Base-by-base conservation (phyloP, 2,797 vertebrate species). In the Manis crassicaudata region DNA sequence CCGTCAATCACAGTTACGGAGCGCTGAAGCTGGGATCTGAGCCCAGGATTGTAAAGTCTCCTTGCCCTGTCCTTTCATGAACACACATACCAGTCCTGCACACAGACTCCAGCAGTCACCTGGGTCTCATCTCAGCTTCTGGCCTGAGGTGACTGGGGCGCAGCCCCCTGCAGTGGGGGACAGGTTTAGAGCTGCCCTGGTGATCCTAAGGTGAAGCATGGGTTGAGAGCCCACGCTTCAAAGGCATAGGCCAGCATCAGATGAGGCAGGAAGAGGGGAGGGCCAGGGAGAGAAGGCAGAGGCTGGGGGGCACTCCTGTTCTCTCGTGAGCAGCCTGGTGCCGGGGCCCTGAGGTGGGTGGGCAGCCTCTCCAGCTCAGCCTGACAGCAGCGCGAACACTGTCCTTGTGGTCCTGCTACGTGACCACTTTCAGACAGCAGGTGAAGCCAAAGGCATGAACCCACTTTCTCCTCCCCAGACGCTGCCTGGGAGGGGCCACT, bases 151-250 rank as follows among this genome's bases (percentile, higher is more conserved):
- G 58, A 11, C n/a, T 60, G 2, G 6, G 40, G 29, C 35, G 43
- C 6, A 3, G 35, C 0, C 4, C 10, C 58, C 60, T 2, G 9
- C n/a, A 37, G 4, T 0, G 6, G 4, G 37, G 21, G 67, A 12
- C 5, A 43, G 37, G n/a, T 10, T 50, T n/a, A 7, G 46, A 40
- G 67, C 72, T 43, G 72, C 21, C 14, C 3, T 3, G 54, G 40
- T 35, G 58, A 96, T 72, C 43, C 32, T 16, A 56, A 72, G 29
- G 9, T 20, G 35, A 89, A 27, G 27, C 3, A 29, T 29, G 18
- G 37, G 17, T 23, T 70, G 84, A 92, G 58, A 62, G 65, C 40
- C 40, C 2, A 18, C 0, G 20, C 29, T 27, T 68, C 52, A 5
- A 29, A 84, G 58, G n/a, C 65, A 35, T 52, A 25, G 14, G 29